phyloP scores from a whole-genome alignment of 2,888 invertebrate genomes.

The Pinctada fucata region DNA sequence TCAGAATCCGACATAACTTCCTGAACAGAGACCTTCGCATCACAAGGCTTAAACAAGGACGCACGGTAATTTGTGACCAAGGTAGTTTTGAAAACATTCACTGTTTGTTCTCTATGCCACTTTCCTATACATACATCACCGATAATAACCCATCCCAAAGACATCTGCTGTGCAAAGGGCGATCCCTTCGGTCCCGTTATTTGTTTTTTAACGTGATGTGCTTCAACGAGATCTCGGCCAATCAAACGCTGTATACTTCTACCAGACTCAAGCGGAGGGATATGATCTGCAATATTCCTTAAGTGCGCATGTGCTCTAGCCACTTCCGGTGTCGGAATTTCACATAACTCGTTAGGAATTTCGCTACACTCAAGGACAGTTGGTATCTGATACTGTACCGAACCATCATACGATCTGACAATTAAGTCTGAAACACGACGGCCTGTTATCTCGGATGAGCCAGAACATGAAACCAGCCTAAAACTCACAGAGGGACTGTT shows the following conservation, averaged over 20 bases:
- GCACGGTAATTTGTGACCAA: background rate
- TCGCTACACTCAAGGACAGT: background rate
- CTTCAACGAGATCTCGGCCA: background rate
- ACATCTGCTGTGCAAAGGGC: background rate
- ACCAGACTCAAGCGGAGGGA: background rate
- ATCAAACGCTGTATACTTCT: background rate
- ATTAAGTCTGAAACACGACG: background rate
- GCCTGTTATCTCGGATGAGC: background rate
- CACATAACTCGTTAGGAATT: background rate
- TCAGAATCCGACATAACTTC: too few species aligned
- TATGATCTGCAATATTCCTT: background rate
- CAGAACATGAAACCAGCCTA: background rate
- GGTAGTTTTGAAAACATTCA: background rate
- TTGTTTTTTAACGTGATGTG: conserved; percentile 1
- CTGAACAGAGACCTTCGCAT: background rate
- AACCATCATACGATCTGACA: background rate
- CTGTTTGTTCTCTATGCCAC: background rate
- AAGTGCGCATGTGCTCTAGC: background rate
- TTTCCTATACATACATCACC: background rate
- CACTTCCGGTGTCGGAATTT: background rate
- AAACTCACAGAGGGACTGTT: background rate
- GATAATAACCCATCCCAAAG: conserved; percentile 4
- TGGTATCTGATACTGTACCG: background rate
- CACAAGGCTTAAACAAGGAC: background rate
- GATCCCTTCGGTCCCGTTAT: background rate